These are phyloP conservation scores for Aleiodes alternator DNA, from an alignment of 2,888 invertebrate genomes.

Conservation along the genomic window DNA sequence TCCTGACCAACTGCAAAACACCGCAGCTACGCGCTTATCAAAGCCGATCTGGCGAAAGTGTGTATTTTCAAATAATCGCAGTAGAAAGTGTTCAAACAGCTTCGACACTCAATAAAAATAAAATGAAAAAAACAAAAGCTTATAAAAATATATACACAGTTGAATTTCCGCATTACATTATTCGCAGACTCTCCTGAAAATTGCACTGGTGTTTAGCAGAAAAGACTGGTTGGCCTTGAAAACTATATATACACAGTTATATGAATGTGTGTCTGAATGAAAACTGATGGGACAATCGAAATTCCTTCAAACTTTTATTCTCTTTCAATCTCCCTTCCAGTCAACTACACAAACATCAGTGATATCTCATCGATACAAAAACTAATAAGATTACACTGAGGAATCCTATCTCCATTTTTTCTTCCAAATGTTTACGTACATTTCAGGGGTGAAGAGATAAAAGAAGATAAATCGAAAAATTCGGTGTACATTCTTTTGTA, in stretches of 20 bases:
- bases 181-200: background rate
- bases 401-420: slow-evolving; percentile 17
- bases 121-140: no score
- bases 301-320: slow-evolving; percentile 11
- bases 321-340: background rate
- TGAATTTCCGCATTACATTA: no score
- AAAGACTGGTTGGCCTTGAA: slow-evolving; percentile 22
- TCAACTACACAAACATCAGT: slow-evolving; percentile 3
- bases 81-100: no score
- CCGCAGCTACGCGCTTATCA: no score
- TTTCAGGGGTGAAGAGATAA: background rate
- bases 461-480: slow-evolving; percentile 14
- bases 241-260: slow-evolving; percentile 1
- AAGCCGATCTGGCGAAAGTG: no score
- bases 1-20: no score
- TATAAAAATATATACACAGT: no score
- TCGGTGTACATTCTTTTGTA: background rate
- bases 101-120: no score
- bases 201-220: background rate
- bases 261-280: background rate
- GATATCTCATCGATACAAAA: slow-evolving; percentile 29
- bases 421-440: background rate
- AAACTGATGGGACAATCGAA: slow-evolving; percentile 12
- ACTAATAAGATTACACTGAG: slow-evolving; percentile 1
- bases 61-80: no score